Conservation (phyloP, 2,113 vertebrate genomes). For the Archilochus colubris region DNA sequence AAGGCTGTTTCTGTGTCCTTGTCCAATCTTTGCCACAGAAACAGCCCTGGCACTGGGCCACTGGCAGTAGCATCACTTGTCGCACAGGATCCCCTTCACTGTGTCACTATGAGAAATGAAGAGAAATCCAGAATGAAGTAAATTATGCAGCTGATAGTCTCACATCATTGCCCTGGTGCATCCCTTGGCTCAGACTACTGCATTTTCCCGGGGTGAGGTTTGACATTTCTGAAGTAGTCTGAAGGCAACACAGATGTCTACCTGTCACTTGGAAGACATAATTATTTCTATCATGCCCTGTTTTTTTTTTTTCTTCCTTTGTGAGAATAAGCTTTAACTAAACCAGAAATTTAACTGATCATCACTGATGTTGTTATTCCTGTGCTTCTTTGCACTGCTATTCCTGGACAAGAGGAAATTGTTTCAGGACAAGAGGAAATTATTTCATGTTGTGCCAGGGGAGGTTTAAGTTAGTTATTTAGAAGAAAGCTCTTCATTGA, state of each 20-base stretch:
- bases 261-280: background rate
- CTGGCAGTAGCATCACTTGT: background rate
- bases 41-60: background rate
- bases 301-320: background rate
- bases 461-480: too few species aligned
- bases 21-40: background rate
- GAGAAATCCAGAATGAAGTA: background rate
- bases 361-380: background rate
- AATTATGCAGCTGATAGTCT: background rate
- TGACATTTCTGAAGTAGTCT: background rate
- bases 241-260: background rate
- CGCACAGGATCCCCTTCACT: background rate
- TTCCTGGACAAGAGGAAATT: too few species aligned
- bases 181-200: background rate
- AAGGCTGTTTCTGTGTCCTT: background rate
- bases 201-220: background rate
- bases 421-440: too few species aligned
- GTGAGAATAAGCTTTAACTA: background rate
- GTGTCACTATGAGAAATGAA: background rate
- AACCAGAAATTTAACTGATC: background rate
- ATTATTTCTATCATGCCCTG: background rate
- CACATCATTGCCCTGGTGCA: background rate
- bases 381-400: background rate
- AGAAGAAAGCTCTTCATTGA: too few species aligned
- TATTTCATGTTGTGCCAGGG: too few species aligned